Percentiles rank a stretch among this genome's conserved stretches.
phyloP scores from a whole-genome alignment of 2,888 invertebrate species.

The Lasioglossum figueresi region DNA sequence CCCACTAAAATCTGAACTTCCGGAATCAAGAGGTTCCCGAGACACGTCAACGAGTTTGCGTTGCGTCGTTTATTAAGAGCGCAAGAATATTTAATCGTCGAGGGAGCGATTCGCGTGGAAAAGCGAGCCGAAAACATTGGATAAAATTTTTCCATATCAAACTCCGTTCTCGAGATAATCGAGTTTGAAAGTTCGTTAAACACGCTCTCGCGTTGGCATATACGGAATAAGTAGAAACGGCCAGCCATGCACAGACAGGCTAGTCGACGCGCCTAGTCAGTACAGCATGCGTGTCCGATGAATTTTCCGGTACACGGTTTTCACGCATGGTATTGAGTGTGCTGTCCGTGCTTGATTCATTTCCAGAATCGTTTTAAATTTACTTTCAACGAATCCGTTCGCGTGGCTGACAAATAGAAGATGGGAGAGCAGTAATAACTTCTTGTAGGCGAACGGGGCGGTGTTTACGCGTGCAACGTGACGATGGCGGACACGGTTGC shows the following conservation, averaged over 20 bases:
- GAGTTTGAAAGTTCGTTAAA: neutral
- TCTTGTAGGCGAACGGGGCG: neutral
- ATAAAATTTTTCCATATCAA: neutral
- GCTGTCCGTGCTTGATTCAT: neutral
- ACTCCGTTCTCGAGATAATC: neutral
- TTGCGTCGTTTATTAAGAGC: neutral
- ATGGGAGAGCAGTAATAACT: neutral
- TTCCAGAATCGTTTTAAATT: neutral
- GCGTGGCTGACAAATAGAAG: neutral
- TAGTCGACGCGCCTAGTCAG: neutral
- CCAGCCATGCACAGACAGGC: neutral
- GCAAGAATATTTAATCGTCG: neutral
- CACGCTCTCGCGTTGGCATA: neutral
- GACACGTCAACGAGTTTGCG: neutral
- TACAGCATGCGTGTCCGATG: neutral
- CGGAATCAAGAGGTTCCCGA: neutral
- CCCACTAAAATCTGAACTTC: neutral
- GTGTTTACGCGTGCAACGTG: neutral
- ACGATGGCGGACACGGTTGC: neutral
- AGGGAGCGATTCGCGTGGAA: neutral
- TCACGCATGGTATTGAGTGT: neutral
- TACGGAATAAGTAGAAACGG: neutral
- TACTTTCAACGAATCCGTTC: neutral
- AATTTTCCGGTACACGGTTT: neutral
- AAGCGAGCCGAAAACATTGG: neutral